Evolutionary conservation across 1,140 invertebrate species (phyloP).

Genomic region (Hestina assimilis): DNA sequence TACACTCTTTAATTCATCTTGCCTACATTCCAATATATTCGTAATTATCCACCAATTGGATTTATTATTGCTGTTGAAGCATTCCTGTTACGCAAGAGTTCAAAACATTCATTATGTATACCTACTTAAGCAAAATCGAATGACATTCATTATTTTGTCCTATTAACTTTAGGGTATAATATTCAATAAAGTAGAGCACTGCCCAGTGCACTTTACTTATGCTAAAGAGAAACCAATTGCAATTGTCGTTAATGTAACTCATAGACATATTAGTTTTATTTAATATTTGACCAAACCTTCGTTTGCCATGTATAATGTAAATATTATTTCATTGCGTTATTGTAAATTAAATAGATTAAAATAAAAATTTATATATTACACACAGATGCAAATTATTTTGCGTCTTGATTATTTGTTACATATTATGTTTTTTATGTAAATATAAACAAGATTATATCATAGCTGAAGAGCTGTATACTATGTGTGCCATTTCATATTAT

Average conservation of each 20-base stretch:
- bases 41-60: neutral
- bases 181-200: neutral
- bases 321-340: conserved; percentile 39
- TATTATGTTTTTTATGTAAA: conserved; percentile 1
- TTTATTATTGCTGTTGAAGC: too few relatives aligned
- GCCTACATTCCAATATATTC: conserved; percentile 1
- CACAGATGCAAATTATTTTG: neutral
- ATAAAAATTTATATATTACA: conserved; percentile 1
- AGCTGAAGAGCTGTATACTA: conserved; percentile 17
- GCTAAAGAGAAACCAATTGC: neutral
- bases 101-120: too few relatives aligned
- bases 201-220: neutral
- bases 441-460: neutral
- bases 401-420: neutral
- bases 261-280: conserved; percentile 2
- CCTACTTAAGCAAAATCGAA: too few relatives aligned
- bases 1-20: neutral
- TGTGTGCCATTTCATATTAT: conserved; percentile 24
- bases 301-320: conserved; percentile 69
- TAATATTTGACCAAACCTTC: conserved; percentile 55
- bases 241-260: conserved; percentile 1
- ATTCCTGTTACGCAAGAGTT: too few relatives aligned
- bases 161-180: too few relatives aligned
- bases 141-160: too few relatives aligned
- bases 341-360: conserved; percentile 26